A percentile compares a stretch with the other conserved stretches of the same genome.
Conservation (phyloP, 2,113 vertebrate species). For the Thamnophis sirtalis region DNA sequence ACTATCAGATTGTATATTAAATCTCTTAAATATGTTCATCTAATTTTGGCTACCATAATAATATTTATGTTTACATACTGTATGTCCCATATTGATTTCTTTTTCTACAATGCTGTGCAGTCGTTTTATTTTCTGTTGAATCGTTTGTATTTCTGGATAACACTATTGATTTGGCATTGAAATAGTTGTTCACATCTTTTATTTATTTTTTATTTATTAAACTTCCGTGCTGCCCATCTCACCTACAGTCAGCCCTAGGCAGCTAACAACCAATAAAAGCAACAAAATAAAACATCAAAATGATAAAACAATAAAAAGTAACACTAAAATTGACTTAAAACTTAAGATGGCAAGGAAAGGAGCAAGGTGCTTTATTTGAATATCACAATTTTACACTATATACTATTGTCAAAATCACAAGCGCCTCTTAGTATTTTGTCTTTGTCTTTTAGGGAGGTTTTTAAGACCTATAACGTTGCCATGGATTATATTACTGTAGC, state of each 20-base stretch:
- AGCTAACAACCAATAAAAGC: neutral
- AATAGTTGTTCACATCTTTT: neutral
- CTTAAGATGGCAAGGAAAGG: neutral
- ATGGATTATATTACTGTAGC: constrained; percentile 93
- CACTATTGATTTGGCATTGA: neutral
- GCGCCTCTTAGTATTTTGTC: constrained; percentile 5
- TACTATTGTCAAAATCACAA: neutral
- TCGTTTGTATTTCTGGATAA: neutral
- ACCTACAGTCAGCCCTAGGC: neutral
- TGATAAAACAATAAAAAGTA: neutral
- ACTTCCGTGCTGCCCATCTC: neutral
- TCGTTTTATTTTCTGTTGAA: neutral
- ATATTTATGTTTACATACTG: neutral
- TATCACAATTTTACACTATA: neutral
- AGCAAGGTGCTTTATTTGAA: neutral
- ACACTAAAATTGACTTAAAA: neutral
- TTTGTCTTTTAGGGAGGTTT: constrained; percentile 81
- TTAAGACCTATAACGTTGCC: constrained; percentile 97
- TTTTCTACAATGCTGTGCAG: neutral
- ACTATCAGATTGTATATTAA: neutral
- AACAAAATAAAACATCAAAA: neutral
- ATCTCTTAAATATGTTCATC: neutral
- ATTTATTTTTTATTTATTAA: neutral
- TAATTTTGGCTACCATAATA: neutral
- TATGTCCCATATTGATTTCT: neutral